These are phyloP conservation scores for Montipora foliosa DNA, from an alignment of 64 coral and sea anemone species.

Conservation along the genomic window DNA sequence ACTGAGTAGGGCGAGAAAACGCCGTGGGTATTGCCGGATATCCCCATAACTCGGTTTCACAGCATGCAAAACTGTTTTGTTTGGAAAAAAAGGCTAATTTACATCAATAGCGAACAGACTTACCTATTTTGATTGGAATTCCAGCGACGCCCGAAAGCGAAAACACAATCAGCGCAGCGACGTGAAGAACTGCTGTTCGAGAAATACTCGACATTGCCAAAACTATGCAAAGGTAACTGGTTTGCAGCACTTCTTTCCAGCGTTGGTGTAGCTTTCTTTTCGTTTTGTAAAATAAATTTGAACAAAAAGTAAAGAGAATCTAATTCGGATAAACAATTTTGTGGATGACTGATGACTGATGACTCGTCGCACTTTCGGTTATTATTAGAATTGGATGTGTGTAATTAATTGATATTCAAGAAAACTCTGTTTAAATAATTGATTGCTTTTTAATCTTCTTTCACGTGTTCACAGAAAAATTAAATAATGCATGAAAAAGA, in stretches of 20 bases:
- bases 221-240: not conserved
- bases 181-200: not conserved
- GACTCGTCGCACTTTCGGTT: not conserved
- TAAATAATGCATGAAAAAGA: constrained; percentile 25
- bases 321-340: not conserved
- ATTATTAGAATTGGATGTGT: not conserved
- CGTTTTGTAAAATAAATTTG: too few species aligned
- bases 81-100: not conserved
- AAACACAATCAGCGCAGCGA: not conserved
- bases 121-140: constrained; percentile 26
- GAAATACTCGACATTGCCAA: not conserved
- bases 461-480: not conserved
- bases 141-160: not conserved
- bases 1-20: not conserved
- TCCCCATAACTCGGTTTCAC: not conserved
- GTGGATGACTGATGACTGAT: not conserved
- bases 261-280: not conserved
- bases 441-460: not conserved
- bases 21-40: not conserved
- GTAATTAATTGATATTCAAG: not conserved
- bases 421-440: constrained; percentile 4
- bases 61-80: not conserved
- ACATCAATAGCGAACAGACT: not conserved
- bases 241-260: not conserved
- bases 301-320: not conserved